Base-by-base conservation (phyloP, 2,113 vertebrate species). In the Chionomys nivalis region DNA sequence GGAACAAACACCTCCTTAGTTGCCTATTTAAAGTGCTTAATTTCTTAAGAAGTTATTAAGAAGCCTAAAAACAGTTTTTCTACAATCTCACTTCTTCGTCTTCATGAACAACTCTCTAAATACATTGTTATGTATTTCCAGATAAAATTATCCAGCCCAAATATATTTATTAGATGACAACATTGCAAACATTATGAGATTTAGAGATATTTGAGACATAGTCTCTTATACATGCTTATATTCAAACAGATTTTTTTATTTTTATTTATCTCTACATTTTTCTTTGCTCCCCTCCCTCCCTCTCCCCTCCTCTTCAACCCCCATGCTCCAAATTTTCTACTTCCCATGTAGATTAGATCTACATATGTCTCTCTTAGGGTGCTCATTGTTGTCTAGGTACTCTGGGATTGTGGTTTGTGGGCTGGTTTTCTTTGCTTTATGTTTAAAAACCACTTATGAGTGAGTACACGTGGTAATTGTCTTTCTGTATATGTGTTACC, bases 111-210 rank as follows among this genome's bases (percentile, higher is more conserved):
- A 83, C 28, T 91, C 70, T 89, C 76, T 93, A 91, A 94, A 96
- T 91, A 94, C 66, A 95, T 95, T 95, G 94, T 39, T 47, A 65
- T 96, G 72, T 82, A 28, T 89, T 93, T 91, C 93, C 81, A 88
- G 44, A 93, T 8, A 5, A n/a, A 93, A 31, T 90, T 58, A 78
- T 81, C 87, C n/a, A 81, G 79, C 28, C 55, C 24, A 76, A 82
- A 96, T 94, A 82, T 96, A 94, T 95, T 93, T 97, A 93, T 88
- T 90, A 94, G 87, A 87, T 89, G 65, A 87, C 66, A 92, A 82
- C 21, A 91, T 91, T 89, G 63, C 72, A 79, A 95, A 66, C 31
- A 72, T 58, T 90, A 92, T 66, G n/a, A 89, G 3, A 91, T 83
- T 82, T 44, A 79, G 77, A 94, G 52, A 58, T 83, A 26, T 81